phyloP scores from a whole-genome alignment of 2,113 vertebrate species.

The Piliocolobus tephrosceles region DNA sequence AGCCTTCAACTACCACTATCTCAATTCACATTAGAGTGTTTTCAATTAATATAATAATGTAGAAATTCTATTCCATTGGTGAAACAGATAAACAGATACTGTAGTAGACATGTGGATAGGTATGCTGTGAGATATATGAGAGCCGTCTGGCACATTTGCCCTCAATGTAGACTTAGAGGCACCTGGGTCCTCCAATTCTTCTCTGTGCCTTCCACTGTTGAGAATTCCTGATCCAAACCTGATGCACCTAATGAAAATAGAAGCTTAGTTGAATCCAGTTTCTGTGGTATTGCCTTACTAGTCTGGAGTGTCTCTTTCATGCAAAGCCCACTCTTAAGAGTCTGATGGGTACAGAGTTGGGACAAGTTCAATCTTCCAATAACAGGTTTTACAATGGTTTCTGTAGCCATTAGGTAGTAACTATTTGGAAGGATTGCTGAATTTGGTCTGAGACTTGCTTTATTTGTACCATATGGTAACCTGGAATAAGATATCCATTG shows the following conservation, averaged over 20 bases:
- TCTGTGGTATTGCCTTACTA: background rate
- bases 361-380: background rate
- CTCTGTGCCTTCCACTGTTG: background rate
- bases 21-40: background rate
- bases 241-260: background rate
- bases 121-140: background rate
- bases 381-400: background rate
- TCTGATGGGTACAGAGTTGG: background rate
- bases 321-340: background rate
- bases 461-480: background rate
- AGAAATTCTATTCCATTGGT: background rate
- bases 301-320: background rate
- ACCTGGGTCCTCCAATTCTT: background rate
- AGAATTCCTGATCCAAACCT: background rate
- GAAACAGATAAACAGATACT: background rate
- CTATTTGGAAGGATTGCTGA: background rate
- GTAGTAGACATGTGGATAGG: background rate
- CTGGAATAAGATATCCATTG: background rate
- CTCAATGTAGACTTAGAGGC: background rate
- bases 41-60: background rate
- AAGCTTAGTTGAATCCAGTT: background rate
- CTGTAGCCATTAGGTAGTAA: background rate
- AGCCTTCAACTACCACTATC: background rate
- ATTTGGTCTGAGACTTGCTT: background rate
- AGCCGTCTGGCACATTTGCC: background rate